These are phyloP conservation scores for Zapus hudsonius DNA, from an alignment of 2,113 vertebrate genomes.

Conservation along the genomic window DNA sequence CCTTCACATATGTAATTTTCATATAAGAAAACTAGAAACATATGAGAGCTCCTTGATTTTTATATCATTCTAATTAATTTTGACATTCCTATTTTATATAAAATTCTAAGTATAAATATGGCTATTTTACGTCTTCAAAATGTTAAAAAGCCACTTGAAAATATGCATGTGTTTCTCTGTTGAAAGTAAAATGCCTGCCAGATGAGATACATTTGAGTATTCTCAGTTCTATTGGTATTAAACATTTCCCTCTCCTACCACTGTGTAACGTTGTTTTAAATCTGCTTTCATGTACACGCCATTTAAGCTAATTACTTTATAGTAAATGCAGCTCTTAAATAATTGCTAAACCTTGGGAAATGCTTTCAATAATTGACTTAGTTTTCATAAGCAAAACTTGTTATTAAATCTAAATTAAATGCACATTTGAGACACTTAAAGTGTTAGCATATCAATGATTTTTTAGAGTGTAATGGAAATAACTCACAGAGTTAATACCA, in stretches of 20 bases:
- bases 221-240: constrained; percentile 62
- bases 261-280: constrained; percentile 86
- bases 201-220: constrained; percentile 69
- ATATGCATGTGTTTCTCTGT: constrained; percentile 44
- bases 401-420: constrained; percentile 89
- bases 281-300: constrained; percentile 78
- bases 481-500: constrained; percentile 74
- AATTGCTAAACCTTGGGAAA: constrained; percentile 88
- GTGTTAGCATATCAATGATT: constrained; percentile 77
- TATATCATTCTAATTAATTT: constrained; percentile 27
- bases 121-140: constrained; percentile 37
- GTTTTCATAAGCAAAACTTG: constrained; percentile 85
- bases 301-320: constrained; percentile 86
- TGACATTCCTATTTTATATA: constrained; percentile 52
- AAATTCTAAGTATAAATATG: constrained; percentile 44
- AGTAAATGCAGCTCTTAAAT: constrained; percentile 87
- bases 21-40: not conserved
- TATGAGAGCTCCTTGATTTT: not conserved
- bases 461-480: constrained; percentile 60
- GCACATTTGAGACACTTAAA: constrained; percentile 85
- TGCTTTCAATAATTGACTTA: constrained; percentile 87
- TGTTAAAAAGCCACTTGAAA: constrained; percentile 52
- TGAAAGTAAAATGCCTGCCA: constrained; percentile 68
- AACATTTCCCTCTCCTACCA: constrained; percentile 80
- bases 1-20: not conserved